Conservation (phyloP, 2,888 invertebrate species). For the Lepidocyrtinus sp. region DNA sequence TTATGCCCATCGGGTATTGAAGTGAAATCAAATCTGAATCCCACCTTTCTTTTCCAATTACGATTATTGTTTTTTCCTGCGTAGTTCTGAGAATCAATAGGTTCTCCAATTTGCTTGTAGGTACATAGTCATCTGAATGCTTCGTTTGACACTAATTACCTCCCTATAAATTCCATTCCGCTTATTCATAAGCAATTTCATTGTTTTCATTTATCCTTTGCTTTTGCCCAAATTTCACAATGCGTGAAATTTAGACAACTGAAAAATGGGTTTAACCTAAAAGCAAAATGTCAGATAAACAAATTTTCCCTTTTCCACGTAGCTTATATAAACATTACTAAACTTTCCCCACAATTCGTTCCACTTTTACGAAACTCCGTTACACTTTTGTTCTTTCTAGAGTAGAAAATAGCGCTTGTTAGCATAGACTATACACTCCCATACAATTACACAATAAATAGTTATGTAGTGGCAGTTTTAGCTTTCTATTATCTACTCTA, state of each 20-base stretch:
- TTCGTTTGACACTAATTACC: slow-evolving; percentile 1
- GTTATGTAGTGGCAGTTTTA: not conserved
- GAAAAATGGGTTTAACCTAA: not conserved
- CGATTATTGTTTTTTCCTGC: no score
- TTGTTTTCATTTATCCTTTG: no score
- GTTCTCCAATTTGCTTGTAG: not conserved
- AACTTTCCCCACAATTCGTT: not conserved
- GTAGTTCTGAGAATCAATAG: not conserved
- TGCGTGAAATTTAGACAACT: slow-evolving; percentile 2
- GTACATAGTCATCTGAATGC: not conserved
- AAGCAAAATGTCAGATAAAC: slow-evolving; percentile 1
- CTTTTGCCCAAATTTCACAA: no score
- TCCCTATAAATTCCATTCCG: no score
- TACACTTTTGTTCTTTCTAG: not conserved
- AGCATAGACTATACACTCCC: not conserved
- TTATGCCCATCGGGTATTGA: no score
- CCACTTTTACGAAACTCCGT: not conserved
- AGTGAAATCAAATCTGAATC: no score
- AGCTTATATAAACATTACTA: no score
- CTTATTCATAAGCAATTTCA: no score
- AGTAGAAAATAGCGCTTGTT: slow-evolving; percentile 5
- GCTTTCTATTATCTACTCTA: not conserved
- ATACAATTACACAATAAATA: slow-evolving; percentile 4
- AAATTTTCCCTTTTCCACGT: not conserved
- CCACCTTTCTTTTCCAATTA: no score